Conservation (phyloP, 2,797 vertebrate genomes). For the Meriones psammophilus region DNA sequence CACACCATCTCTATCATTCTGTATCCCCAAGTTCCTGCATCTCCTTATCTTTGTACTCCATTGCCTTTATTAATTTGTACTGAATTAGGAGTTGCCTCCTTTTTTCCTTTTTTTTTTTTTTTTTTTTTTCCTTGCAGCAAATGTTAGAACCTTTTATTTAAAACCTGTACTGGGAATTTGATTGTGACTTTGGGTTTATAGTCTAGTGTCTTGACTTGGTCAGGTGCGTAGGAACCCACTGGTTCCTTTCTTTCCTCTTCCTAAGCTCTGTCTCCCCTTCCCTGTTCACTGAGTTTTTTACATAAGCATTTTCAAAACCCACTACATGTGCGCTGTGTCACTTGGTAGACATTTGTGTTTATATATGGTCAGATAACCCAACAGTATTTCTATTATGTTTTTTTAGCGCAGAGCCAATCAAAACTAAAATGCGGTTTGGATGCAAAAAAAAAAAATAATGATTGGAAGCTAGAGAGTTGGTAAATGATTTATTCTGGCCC, state of each 20-base stretch:
- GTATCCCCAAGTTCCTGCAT: neutral
- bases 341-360: slow-evolving; percentile 87
- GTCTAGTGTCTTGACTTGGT: neutral
- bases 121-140: too few species aligned
- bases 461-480: slow-evolving; percentile 99
- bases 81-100: neutral
- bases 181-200: neutral
- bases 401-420: slow-evolving; percentile 91
- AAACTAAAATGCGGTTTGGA: slow-evolving; percentile 94
- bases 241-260: neutral
- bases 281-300: slow-evolving; percentile 72
- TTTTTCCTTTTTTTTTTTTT: too few species aligned
- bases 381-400: slow-evolving; percentile 89
- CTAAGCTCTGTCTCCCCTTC: neutral
- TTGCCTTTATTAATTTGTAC: neutral
- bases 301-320: slow-evolving; percentile 70
- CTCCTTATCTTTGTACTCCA: neutral
- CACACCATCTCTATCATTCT: neutral
- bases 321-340: slow-evolving; percentile 78
- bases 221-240: neutral
- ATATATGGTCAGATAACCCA: slow-evolving; percentile 87
- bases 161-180: too few species aligned
- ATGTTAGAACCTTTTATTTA: too few species aligned
- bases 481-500: slow-evolving; percentile 99
- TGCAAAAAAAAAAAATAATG: slow-evolving; percentile 97